These are phyloP conservation scores for Tamandua tetradactyla DNA, from an alignment of 2,797 vertebrate genomes.

Conservation along the genomic window DNA sequence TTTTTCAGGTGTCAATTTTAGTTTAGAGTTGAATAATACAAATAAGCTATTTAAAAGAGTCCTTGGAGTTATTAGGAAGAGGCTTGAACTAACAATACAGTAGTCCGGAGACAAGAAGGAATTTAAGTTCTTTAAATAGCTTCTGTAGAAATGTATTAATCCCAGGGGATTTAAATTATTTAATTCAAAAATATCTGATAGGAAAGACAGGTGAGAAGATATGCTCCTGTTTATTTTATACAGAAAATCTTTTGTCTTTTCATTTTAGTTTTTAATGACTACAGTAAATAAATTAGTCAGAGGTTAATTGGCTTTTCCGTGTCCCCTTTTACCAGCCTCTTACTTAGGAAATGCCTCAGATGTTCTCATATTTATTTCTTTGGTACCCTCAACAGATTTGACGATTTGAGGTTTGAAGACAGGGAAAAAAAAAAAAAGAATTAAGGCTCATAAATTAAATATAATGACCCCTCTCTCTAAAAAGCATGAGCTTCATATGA, in stretches of 20 bases:
- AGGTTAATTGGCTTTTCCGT: not conserved
- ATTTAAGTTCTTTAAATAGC: conserved; percentile 4
- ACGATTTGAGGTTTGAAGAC: not conserved
- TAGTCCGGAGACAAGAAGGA: not conserved
- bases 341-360: not conserved
- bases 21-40: conserved; percentile 5
- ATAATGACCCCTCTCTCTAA: not conserved
- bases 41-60: not conserved
- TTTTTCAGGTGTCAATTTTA: conserved; percentile 27
- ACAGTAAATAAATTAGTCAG: not conserved
- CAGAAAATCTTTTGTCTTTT: not conserved
- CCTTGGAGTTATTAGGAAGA: not conserved
- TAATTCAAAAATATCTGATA: conserved; percentile 11
- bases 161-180: conserved; percentile 8
- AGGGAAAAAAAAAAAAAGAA: not conserved
- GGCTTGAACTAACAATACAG: not conserved
- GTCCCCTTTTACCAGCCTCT: not conserved
- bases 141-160: not conserved
- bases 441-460: not conserved
- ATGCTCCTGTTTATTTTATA: not conserved
- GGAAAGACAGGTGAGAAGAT: not conserved
- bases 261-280: conserved; percentile 19
- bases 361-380: not conserved
- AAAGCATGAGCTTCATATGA: not conserved
- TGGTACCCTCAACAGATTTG: not conserved